A percentile compares a stretch with the other conserved stretches of the same genome.
These are phyloP conservation scores for Theocolax elegans DNA, from an alignment of 1,140 invertebrate species.

Conservation along the genomic window DNA sequence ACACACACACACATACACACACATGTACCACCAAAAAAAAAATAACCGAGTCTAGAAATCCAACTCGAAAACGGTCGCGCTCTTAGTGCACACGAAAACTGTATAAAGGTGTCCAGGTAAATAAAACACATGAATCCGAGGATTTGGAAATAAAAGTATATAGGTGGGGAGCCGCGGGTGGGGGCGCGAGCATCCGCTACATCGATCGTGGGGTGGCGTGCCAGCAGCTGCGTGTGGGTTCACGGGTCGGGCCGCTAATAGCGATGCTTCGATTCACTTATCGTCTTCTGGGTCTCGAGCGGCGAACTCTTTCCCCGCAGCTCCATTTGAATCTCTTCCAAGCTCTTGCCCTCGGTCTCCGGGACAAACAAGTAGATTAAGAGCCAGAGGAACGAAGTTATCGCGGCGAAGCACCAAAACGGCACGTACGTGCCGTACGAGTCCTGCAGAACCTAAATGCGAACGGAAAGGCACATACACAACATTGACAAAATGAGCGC, in stretches of 20 bases:
- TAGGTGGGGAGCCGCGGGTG: too few species aligned
- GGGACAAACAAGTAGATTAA: constrained; percentile 71
- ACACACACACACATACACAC: too few species aligned
- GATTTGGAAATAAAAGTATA: too few species aligned
- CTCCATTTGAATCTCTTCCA: constrained; percentile 71
- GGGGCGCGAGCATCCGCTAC: neutral
- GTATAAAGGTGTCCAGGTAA: too few species aligned
- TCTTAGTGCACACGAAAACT: too few species aligned
- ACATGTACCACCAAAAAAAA: too few species aligned
- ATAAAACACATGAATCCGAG: too few species aligned
- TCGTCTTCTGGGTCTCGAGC: constrained; percentile 9
- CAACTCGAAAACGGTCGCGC: too few species aligned
- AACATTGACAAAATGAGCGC: too few species aligned
- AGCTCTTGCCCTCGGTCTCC: constrained; percentile 74
- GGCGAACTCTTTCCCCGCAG: constrained; percentile 46
- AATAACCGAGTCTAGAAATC: too few species aligned
- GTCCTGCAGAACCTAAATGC: constrained; percentile 54
- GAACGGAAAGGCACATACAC: too few species aligned
- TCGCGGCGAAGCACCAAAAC: constrained; percentile 70
- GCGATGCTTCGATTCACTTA: constrained; percentile 38
- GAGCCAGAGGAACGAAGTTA: constrained; percentile 69
- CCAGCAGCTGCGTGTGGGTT: neutral
- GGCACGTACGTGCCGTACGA: constrained; percentile 68
- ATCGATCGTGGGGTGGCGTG: constrained; percentile 18
- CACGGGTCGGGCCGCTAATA: constrained; percentile 37